phyloP scores from a whole-genome alignment of 2,888 invertebrate species.

The Portevinia maculata region DNA sequence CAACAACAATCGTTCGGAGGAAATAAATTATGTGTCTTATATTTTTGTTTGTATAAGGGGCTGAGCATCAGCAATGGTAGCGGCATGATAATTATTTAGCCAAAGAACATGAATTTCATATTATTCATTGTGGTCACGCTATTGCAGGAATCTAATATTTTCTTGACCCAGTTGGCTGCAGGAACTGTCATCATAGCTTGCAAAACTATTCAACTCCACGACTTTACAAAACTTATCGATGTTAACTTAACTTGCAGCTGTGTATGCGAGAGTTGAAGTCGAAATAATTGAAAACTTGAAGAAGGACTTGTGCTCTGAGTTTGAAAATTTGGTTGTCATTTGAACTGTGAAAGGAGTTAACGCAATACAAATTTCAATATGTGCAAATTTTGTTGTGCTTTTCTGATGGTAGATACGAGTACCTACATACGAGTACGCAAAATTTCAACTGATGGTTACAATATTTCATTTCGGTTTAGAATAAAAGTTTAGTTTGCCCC shows the following conservation, averaged over 20 bases:
- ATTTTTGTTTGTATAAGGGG: constrained; percentile 17
- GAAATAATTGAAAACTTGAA: constrained; percentile 53
- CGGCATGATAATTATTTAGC: constrained; percentile 15
- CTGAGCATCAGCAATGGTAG: background rate
- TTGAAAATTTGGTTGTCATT: constrained; percentile 6
- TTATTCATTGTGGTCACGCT: constrained; percentile 62
- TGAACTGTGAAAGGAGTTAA: background rate
- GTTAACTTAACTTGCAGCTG: constrained; percentile 65
- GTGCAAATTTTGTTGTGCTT: background rate
- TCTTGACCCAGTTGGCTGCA: constrained; percentile 62
- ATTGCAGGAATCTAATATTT: constrained; percentile 43
- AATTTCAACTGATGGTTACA: no score
- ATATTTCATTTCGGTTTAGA: background rate
- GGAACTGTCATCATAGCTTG: constrained; percentile 61
- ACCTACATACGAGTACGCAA: no score
- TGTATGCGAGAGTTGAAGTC: constrained; percentile 38
- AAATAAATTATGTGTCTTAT: constrained; percentile 47
- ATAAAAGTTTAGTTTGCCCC: background rate
- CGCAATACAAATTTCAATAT: constrained; percentile 15
- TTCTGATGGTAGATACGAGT: background rate
- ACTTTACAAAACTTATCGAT: constrained; percentile 39
- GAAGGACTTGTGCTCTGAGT: background rate
- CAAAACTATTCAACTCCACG: constrained; percentile 52
- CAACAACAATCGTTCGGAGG: constrained; percentile 54
- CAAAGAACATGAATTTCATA: constrained; percentile 22